A percentile compares a stretch with the other conserved stretches of the same genome.
Conservation (phyloP, 2,113 vertebrate genomes). For the Corydoras maculifer region DNA sequence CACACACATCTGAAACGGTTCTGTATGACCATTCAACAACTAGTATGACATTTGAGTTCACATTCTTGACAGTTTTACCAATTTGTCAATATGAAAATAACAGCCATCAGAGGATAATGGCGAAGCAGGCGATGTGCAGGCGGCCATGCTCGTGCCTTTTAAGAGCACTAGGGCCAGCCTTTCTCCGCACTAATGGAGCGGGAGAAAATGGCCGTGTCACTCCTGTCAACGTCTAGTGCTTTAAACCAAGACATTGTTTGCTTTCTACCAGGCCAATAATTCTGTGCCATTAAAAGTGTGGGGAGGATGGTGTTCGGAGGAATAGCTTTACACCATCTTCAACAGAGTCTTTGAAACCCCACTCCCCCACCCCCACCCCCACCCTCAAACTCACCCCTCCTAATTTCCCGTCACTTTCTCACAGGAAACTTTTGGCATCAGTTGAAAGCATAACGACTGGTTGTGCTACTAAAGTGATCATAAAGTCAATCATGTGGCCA, state of each 20-base stretch:
- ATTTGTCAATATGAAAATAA: constrained; percentile 53
- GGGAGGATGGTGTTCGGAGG: constrained; percentile 54
- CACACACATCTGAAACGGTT: not conserved
- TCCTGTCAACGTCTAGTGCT: constrained; percentile 75
- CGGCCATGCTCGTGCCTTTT: constrained; percentile 47
- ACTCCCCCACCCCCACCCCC: constrained; percentile 32
- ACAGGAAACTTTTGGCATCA: constrained; percentile 75
- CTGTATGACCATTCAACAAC: constrained; percentile 2
- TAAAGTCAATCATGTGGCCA: constrained; percentile 95
- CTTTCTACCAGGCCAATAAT: constrained; percentile 77
- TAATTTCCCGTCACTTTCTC: constrained; percentile 75
- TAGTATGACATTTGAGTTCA: constrained; percentile 6
- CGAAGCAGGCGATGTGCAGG: constrained; percentile 56
- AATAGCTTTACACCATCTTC: constrained; percentile 59
- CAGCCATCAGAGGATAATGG: constrained; percentile 57
- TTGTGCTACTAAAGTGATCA: constrained; percentile 84
- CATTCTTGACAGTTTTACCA: constrained; percentile 33
- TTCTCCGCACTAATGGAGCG: constrained; percentile 58
- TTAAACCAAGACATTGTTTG: constrained; percentile 74
- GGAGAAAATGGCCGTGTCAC: constrained; percentile 65
- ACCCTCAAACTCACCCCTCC: constrained; percentile 58
- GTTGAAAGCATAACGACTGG: constrained; percentile 90
- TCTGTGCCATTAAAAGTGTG: constrained; percentile 76
- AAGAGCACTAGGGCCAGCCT: constrained; percentile 58
- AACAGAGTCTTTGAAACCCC: constrained; percentile 49